Conservation (phyloP, 2,888 invertebrate species). For the Diarsia rubi region DNA sequence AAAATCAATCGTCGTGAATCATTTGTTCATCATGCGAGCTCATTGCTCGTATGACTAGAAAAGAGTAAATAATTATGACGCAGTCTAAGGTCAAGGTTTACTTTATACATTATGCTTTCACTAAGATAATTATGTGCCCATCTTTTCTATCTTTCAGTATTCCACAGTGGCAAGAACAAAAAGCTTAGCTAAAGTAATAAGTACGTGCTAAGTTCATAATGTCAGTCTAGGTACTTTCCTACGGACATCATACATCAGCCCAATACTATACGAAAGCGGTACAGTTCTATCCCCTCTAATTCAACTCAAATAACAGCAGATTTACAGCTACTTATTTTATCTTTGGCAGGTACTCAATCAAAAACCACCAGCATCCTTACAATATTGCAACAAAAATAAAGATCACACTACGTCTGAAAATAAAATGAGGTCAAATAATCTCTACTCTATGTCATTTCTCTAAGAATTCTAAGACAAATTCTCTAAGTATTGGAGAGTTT, state of each 20-base stretch:
- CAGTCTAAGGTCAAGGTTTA: neutral
- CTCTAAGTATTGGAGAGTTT: no score
- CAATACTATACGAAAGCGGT: no score
- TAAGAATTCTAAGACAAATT: no score
- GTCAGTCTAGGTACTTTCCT: neutral
- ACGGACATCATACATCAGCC: neutral
- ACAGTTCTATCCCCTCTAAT: no score
- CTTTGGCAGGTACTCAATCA: no score
- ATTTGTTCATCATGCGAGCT: constrained; percentile 26
- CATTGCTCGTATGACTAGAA: constrained; percentile 3
- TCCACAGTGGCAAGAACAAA: neutral
- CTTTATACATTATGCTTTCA: neutral
- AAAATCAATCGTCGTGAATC: constrained; percentile 16
- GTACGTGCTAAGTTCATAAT: no score
- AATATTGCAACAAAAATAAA: neutral
- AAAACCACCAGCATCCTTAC: neutral
- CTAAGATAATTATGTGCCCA: neutral
- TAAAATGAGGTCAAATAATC: neutral
- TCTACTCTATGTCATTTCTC: no score
- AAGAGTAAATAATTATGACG: constrained; percentile 17
- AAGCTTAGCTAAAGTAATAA: neutral
- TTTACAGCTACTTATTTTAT: no score
- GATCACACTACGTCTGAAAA: neutral
- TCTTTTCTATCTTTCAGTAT: neutral
- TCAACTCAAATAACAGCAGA: no score